Evolutionary conservation across 2,888 invertebrate genomes (phyloP).

Genomic region (Lydus trimaculatus): DNA sequence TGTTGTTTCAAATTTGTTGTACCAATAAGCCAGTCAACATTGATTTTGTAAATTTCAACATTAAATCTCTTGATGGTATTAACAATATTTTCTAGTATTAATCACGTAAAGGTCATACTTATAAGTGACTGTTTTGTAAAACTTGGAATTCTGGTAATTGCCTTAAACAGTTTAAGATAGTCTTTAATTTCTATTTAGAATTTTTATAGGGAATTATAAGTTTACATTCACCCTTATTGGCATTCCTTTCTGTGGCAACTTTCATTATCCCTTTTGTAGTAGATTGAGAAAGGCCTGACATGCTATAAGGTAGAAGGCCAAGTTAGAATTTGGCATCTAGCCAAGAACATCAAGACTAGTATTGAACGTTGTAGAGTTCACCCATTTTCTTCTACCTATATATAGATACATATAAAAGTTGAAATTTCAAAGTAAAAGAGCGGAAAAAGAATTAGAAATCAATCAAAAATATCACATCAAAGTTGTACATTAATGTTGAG

Average conservation of each 20-base stretch:
- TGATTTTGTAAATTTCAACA: too few relatives aligned
- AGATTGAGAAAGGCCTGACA: background rate
- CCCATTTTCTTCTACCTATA: background rate
- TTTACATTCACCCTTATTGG: background rate
- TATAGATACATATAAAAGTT: background rate
- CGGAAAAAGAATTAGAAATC: background rate
- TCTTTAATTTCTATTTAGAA: background rate
- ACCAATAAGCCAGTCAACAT: too few relatives aligned
- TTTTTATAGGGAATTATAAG: background rate
- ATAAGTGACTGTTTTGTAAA: too few relatives aligned
- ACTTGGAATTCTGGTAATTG: too few relatives aligned
- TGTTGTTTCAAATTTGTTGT: too few relatives aligned
- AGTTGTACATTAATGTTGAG: background rate
- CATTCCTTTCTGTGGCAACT: slow-evolving; percentile 2
- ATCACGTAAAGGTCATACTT: too few relatives aligned
- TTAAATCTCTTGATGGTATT: too few relatives aligned
- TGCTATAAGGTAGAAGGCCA: background rate
- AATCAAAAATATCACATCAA: background rate
- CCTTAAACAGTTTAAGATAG: too few relatives aligned
- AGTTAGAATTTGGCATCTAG: background rate
- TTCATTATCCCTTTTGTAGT: background rate
- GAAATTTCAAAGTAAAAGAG: background rate
- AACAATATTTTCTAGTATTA: too few relatives aligned
- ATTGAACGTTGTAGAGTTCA: background rate
- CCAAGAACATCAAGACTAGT: background rate